Percentiles rank a stretch among this genome's conserved stretches.
Conservation (phyloP, 2,113 vertebrate species). For the Siphamia tubifer region DNA sequence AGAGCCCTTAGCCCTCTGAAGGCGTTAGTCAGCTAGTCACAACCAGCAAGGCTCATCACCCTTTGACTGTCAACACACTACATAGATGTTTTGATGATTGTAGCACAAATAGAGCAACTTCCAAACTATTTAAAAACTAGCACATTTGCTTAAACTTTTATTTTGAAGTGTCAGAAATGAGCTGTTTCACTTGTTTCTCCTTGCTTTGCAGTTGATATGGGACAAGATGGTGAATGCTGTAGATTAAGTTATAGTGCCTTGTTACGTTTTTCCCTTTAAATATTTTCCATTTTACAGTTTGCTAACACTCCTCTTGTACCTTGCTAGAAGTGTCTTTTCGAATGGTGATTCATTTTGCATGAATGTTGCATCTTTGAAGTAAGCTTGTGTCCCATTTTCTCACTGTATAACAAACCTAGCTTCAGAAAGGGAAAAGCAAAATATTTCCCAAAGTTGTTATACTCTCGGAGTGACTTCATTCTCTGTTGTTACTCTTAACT, state of each 20-base stretch:
- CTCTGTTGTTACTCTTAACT: too few relatives aligned
- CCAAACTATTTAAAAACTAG: neutral
- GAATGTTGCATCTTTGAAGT: constrained; percentile 15
- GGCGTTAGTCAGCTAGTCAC: constrained; percentile 50
- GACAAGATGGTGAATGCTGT: neutral
- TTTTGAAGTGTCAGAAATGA: neutral
- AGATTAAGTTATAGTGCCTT: neutral
- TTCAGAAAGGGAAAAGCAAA: neutral
- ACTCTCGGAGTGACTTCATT: too few relatives aligned
- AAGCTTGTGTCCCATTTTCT: neutral
- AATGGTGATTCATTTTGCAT: constrained; percentile 45
- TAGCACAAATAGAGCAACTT: neutral
- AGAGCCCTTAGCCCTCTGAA: constrained; percentile 41
- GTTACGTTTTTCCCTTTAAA: neutral
- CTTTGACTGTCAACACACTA: constrained; percentile 24
- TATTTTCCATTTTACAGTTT: neutral
- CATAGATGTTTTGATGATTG: constrained; percentile 5
- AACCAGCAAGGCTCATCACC: constrained; percentile 48
- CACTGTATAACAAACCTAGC: neutral
- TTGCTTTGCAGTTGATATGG: neutral
- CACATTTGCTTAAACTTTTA: neutral
- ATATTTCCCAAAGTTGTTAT: neutral
- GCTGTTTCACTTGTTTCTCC: neutral
- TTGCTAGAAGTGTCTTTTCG: constrained; percentile 25
- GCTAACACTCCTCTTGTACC: neutral